phyloP scores from a whole-genome alignment of 2,888 invertebrate genomes.

The Congeria kusceri region DNA sequence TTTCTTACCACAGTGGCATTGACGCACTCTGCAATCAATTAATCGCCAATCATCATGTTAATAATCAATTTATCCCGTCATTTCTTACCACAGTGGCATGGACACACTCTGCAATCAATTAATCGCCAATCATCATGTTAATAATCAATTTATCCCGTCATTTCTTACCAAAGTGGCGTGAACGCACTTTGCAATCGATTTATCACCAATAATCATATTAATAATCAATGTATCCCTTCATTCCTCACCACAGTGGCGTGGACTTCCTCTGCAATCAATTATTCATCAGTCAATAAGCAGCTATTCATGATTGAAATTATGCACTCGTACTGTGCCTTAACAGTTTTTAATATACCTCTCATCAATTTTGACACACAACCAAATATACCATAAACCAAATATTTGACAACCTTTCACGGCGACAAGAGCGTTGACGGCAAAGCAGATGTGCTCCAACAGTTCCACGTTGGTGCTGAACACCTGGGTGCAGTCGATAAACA shows the following conservation, averaged over 20 bases:
- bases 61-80: too few relatives aligned
- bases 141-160: too few relatives aligned
- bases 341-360: too few relatives aligned
- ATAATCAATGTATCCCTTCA: too few relatives aligned
- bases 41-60: too few relatives aligned
- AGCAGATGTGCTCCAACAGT: constrained; percentile 70
- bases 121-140: too few relatives aligned
- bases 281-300: too few relatives aligned
- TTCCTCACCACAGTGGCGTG: constrained; percentile 54
- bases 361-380: too few relatives aligned
- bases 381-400: too few relatives aligned
- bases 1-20: constrained; percentile 53
- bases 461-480: constrained; percentile 70
- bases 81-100: constrained; percentile 54
- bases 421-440: constrained; percentile 65
- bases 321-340: too few relatives aligned
- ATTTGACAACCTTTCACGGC: constrained; percentile 61
- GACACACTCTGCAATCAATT: constrained; percentile 51
- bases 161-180: constrained; percentile 54
- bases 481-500: constrained; percentile 62
- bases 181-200: constrained; percentile 49
- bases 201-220: too few relatives aligned
- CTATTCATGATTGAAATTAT: too few relatives aligned
- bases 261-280: constrained; percentile 50
- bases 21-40: constrained; percentile 51